Evolutionary conservation across 1,140 invertebrate species (phyloP).

Genomic region (Nylanderia fulva): DNA sequence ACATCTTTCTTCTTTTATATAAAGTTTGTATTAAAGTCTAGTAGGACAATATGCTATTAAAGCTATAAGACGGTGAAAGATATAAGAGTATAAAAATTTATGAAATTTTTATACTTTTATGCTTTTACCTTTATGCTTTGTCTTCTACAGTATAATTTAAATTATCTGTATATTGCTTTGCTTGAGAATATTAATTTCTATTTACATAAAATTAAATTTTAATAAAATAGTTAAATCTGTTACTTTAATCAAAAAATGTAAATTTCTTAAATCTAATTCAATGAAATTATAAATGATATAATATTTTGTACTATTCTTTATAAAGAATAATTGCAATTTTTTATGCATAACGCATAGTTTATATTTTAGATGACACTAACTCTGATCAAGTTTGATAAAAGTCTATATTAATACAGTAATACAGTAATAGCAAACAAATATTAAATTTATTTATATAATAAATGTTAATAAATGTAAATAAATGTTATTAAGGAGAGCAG

Average conservation of each 20-base stretch:
- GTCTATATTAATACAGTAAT: background rate
- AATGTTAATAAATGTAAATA: background rate
- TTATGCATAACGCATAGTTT: conserved; percentile 18
- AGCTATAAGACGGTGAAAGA: background rate
- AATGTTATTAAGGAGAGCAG: background rate
- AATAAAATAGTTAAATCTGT: conserved; percentile 21
- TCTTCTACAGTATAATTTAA: conserved; percentile 22
- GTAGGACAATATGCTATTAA: background rate
- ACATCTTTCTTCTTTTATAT: background rate
- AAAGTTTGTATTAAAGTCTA: background rate
- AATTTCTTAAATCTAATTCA: conserved; percentile 13
- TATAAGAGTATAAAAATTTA: conserved; percentile 28
- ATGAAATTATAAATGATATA: conserved; percentile 19
- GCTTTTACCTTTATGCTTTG: background rate
- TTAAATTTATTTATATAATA: background rate
- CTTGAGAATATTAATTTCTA: conserved; percentile 26
- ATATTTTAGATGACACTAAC: background rate
- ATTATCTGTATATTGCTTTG: background rate
- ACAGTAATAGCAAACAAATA: background rate
- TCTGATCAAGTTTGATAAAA: background rate
- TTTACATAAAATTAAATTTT: conserved; percentile 30
- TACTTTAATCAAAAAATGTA: conserved; percentile 42
- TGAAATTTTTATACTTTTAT: conserved; percentile 8
- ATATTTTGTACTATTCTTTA: background rate
- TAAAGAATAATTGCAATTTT: conserved; percentile 23